Conservation (phyloP, 2,113 vertebrate genomes). For the Anser brachyrhynchus region DNA sequence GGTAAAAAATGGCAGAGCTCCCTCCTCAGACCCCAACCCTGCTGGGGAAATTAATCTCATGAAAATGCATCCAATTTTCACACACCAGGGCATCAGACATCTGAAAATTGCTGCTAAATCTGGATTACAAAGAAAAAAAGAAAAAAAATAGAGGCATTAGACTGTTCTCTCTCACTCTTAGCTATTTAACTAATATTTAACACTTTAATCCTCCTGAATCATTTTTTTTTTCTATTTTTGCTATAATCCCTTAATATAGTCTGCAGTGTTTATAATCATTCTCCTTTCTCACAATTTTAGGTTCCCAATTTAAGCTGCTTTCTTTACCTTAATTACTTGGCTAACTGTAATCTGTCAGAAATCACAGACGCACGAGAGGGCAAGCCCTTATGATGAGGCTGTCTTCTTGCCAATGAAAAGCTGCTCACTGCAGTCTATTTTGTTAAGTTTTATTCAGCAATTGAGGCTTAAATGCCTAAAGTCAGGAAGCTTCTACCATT, state of each 20-base stretch:
- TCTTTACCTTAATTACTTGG: slow-evolving; percentile 37
- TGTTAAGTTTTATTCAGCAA: not conserved
- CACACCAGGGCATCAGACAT: not conserved
- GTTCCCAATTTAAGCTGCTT: slow-evolving; percentile 30
- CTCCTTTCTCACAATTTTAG: slow-evolving; percentile 21
- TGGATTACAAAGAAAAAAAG: slow-evolving; percentile 2
- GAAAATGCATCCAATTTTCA: slow-evolving; percentile 32
- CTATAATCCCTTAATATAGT: slow-evolving; percentile 21
- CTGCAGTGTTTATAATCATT: slow-evolving; percentile 10
- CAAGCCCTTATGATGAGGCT: not conserved
- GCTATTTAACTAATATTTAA: slow-evolving; percentile 46
- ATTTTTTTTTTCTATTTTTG: not conserved
- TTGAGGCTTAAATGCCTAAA: not conserved
- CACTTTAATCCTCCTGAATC: slow-evolving; percentile 36
- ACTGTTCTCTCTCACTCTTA: not conserved
- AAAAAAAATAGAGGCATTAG: not conserved
- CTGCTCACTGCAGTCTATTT: not conserved
- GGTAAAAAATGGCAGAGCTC: not conserved
- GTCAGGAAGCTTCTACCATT: not conserved
- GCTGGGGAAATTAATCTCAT: slow-evolving; percentile 11
- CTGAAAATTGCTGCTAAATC: not conserved
- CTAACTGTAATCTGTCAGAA: slow-evolving; percentile 40
- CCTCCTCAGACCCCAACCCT: not conserved
- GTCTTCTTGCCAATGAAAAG: not conserved
- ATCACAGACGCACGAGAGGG: not conserved